Conservation (phyloP, 2,888 invertebrate genomes). For the Dysmachus trigonus region DNA sequence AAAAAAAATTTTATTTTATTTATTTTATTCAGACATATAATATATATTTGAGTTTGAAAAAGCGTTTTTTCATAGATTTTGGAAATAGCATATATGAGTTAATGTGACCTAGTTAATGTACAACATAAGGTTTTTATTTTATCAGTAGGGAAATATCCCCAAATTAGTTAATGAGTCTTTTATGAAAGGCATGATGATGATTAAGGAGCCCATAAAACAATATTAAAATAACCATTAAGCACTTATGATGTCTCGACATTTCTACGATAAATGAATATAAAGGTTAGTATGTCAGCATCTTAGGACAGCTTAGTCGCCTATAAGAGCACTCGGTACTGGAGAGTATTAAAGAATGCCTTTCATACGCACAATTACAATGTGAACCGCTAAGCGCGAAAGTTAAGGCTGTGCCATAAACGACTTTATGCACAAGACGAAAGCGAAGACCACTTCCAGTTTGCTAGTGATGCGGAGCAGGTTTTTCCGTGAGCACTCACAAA, state of each 20-base stretch:
- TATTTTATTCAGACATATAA: too few relatives aligned
- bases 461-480: background rate
- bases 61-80: too few relatives aligned
- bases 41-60: too few relatives aligned
- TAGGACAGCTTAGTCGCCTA: background rate
- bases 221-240: background rate
- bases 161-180: background rate
- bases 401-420: background rate
- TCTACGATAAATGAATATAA: background rate
- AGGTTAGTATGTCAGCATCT: slow-evolving; percentile 20
- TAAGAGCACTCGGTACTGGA: background rate
- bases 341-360: slow-evolving; percentile 12
- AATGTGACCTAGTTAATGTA: too few relatives aligned
- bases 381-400: background rate
- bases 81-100: too few relatives aligned
- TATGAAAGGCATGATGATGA: background rate
- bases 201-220: background rate
- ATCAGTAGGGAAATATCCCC: too few relatives aligned
- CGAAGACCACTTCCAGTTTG: slow-evolving; percentile 13
- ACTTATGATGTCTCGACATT: background rate
- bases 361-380: slow-evolving; percentile 23
- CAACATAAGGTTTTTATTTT: too few relatives aligned
- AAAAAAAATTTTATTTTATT: too few relatives aligned
- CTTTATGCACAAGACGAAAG: slow-evolving; percentile 16
- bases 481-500: background rate